phyloP scores from a whole-genome alignment of 2,888 invertebrate species.

The Leucophenga montana region DNA sequence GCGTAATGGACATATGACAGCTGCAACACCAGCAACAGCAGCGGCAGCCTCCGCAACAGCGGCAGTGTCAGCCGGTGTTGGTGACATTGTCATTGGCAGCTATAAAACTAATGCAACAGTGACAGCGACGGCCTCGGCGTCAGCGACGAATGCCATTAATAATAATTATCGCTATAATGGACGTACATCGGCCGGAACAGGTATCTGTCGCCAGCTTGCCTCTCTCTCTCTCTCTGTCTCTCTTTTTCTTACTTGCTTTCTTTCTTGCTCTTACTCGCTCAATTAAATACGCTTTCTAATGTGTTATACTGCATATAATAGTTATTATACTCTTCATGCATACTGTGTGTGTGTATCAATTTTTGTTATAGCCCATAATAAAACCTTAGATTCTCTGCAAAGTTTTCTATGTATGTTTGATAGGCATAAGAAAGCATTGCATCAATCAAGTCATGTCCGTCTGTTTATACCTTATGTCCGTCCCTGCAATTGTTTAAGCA shows the following conservation, averaged over 20 bases:
- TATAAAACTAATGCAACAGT: conserved; percentile 16
- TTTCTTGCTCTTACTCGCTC: neutral
- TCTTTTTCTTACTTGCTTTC: conserved; percentile 29
- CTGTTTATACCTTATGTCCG: too few relatives aligned
- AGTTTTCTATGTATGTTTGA: too few relatives aligned
- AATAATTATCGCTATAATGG: conserved; percentile 73
- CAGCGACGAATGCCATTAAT: conserved; percentile 68
- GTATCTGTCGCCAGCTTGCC: conserved; percentile 57
- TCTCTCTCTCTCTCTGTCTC: conserved; percentile 39
- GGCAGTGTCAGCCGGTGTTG: too few relatives aligned
- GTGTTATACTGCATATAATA: conserved; percentile 20
- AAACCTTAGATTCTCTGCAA: too few relatives aligned
- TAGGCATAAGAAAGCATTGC: too few relatives aligned
- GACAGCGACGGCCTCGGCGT: conserved; percentile 36
- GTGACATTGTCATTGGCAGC: too few relatives aligned
- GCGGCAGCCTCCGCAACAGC: conserved; percentile 30
- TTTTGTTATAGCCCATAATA: conserved; percentile 42
- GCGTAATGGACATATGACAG: conserved; percentile 54
- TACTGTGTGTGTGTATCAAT: conserved; percentile 40
- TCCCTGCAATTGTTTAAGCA: too few relatives aligned
- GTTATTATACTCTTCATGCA: conserved; percentile 5
- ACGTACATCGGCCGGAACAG: conserved; percentile 70
- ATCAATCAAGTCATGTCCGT: too few relatives aligned
- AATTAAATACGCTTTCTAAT: conserved; percentile 30
- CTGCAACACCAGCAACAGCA: conserved; percentile 29